Evolutionary conservation across 2,113 vertebrate genomes (phyloP).

Genomic region (Serinus canaria): DNA sequence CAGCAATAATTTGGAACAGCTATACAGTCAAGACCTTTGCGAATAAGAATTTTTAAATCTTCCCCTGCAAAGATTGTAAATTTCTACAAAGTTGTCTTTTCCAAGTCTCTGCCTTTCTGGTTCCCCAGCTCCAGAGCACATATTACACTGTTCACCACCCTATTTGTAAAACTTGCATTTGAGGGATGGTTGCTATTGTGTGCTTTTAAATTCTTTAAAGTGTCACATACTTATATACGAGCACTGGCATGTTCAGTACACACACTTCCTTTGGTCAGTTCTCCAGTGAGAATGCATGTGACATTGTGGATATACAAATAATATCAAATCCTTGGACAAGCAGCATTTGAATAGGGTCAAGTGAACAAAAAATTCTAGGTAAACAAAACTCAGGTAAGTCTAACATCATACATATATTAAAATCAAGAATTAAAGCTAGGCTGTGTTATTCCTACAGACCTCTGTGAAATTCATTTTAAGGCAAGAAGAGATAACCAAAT

Average conservation of each 20-base stretch:
- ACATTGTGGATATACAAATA: neutral
- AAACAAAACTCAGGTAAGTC: neutral
- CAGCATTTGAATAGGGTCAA: neutral
- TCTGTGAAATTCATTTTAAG: neutral
- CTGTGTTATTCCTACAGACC: neutral
- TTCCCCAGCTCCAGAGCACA: neutral
- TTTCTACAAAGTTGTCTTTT: neutral
- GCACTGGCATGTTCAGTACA: neutral
- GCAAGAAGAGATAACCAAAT: neutral
- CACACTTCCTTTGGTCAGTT: neutral
- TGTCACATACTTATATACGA: neutral
- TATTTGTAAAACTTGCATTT: neutral
- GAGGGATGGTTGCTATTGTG: neutral
- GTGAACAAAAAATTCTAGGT: neutral
- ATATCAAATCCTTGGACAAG: neutral
- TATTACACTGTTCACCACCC: neutral
- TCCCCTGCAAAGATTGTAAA: neutral
- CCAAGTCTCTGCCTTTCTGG: neutral
- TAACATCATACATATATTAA: neutral
- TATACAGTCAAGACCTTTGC: neutral
- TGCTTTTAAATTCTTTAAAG: neutral
- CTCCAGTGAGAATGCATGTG: neutral
- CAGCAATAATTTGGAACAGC: conserved; percentile 56
- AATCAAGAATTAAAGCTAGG: neutral
- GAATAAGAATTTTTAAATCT: conserved; percentile 6